Evolutionary conservation across 1,140 invertebrate genomes (phyloP).

Genomic region (Nautilus pompilius): DNA sequence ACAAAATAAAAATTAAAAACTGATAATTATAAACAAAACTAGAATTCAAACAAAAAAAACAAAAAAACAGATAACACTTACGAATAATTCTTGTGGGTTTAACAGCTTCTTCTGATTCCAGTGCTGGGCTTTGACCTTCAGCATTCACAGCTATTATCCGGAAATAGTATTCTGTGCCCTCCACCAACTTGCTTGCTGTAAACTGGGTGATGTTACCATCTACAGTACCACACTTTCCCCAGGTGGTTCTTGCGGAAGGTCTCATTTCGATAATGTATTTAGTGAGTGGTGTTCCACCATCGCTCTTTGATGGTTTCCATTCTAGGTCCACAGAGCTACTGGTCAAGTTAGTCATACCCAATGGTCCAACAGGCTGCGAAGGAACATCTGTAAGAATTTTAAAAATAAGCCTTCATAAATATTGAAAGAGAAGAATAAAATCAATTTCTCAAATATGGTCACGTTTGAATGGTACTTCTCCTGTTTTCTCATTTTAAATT

Average conservation of each 20-base stretch:
- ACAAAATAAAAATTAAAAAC: not conserved
- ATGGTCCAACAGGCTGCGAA: constrained; percentile 23
- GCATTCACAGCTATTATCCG: constrained; percentile 75
- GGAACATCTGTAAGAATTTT: constrained; percentile 20
- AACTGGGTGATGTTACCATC: constrained; percentile 56
- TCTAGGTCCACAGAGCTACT: constrained; percentile 29
- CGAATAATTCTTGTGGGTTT: constrained; percentile 90
- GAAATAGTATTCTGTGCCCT: constrained; percentile 33
- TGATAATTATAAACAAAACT: not conserved
- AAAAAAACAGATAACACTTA: constrained; percentile 32
- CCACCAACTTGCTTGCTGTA: constrained; percentile 24
- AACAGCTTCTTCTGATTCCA: constrained; percentile 83
- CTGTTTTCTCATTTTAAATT: no score
- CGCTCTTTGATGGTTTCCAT: constrained; percentile 42
- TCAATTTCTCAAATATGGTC: no score
- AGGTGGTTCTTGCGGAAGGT: constrained; percentile 67
- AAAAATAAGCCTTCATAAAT: no score
- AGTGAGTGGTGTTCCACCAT: constrained; percentile 45
- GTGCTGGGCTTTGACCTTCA: constrained; percentile 83
- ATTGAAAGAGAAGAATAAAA: no score
- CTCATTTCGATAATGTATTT: constrained; percentile 51
- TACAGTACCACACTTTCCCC: constrained; percentile 74
- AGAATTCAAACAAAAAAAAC: not conserved
- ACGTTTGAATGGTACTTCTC: no score
- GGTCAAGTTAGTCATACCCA: constrained; percentile 26